Conservation (phyloP, 2,113 vertebrate genomes). For the rat (Rattus norvegicus) region DNA sequence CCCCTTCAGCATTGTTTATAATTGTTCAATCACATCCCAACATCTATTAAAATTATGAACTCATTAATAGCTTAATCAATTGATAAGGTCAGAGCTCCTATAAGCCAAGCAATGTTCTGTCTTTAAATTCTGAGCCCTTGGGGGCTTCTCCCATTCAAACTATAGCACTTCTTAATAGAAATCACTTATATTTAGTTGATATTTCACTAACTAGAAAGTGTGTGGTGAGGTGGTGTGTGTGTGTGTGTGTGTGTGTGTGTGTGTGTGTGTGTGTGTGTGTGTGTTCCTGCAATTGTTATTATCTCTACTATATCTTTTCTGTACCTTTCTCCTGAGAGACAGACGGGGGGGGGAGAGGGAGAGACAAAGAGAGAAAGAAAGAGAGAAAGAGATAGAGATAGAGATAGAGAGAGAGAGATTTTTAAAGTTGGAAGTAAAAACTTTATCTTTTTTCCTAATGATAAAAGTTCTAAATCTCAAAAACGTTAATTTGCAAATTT, state of each 20-base stretch:
- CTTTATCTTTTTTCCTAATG: neutral
- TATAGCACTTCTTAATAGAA: rapidly evolving
- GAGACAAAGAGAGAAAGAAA: neutral
- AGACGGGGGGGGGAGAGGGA: neutral
- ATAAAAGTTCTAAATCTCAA: neutral
- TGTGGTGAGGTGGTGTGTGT: neutral
- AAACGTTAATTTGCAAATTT: neutral
- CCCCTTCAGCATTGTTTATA: neutral
- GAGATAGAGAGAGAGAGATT: neutral
- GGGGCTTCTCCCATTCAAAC: neutral
- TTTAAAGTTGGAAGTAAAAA: neutral
- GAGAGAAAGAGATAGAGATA: neutral
- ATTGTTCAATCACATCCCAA: neutral
- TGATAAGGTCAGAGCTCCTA: neutral
- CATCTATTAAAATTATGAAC: neutral
- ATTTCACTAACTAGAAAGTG: neutral
- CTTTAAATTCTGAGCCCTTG: neutral
- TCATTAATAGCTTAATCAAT: neutral
- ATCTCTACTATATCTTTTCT: neutral
- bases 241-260: neutral
- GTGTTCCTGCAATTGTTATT: neutral
- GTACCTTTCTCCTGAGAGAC: neutral
- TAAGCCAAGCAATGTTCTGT: no score
- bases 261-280: neutral
- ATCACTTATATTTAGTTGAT: neutral